phyloP scores from a whole-genome alignment of 2,797 vertebrate genomes.

The Platalea minor region DNA sequence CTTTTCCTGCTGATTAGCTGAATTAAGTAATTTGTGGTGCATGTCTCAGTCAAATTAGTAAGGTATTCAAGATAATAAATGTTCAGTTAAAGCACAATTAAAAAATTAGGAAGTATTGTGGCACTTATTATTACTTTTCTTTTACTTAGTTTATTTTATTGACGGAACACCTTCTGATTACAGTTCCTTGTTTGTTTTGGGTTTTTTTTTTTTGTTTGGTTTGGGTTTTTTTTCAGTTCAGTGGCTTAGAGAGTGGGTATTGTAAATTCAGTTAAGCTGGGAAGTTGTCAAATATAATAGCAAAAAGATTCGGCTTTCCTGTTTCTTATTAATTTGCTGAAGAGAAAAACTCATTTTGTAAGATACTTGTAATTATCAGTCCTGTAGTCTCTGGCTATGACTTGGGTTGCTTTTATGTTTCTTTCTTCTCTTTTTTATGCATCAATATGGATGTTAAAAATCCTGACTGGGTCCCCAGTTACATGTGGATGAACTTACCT shows the following conservation, averaged over 20 bases:
- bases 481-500: neutral
- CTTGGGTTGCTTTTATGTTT: neutral
- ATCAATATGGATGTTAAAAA: neutral
- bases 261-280: neutral
- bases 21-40: neutral
- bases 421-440: neutral
- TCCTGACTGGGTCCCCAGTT: neutral
- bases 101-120: neutral
- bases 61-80: neutral
- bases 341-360: neutral
- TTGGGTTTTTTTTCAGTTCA: neutral
- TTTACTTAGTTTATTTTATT: neutral
- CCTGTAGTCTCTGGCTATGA: neutral
- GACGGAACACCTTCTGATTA: neutral
- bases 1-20: neutral
- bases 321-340: neutral
- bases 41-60: neutral
- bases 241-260: neutral
- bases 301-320: neutral
- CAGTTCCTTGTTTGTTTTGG: neutral
- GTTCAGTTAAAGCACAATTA: neutral
- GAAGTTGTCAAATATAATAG: neutral
- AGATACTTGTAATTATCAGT: neutral
- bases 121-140: neutral
- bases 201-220: too few species aligned